Evolutionary conservation across 2,797 vertebrate species (phyloP), one percentile per base, ranked within the genome.

Genomic region (Hephaestus fuliginosus): DNA sequence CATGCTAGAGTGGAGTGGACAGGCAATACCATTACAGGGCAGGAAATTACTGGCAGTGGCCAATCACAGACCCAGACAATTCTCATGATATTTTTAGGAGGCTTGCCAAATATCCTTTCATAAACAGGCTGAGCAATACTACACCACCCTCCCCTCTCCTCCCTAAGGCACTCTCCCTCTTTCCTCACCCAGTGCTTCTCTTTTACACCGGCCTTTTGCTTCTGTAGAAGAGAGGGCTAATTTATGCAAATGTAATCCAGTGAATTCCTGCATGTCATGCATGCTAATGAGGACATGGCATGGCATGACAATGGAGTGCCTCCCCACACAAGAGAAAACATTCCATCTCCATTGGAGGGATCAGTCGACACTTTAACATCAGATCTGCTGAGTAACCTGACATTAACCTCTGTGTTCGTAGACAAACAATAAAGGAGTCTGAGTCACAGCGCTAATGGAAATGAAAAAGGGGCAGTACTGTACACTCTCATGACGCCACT

Each of bases 11-110:
- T 95, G 92, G 92, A 91, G 93, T 28, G 64, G 69, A 78, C 56
- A 95, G 95, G 91, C 88, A 87, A 95, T 96, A 94, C 94, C 93
- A 95, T 96, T 96, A 96, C 95, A 92, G 95, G 88, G 93, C 94
- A 97, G 95, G 95, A 97, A 96, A 96, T 92, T 90, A 95, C 89
- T 96, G 86, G 93, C 95, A 75, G 94, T 88, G 95, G 95, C 94
- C 95, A 94, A 95, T 95, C 95, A 94, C 92, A 95, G 92, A 95
- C 92, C 91, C 86, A 90, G 92, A 95, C 93, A 86, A 86, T 84
- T 88, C 74, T 46, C 80, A 86, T 77, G 83, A 69, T 77, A 70
- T 51, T 80, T 84, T 84, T 41, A 83, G 86, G 91, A 91, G 89
- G 44, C 13, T 88, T 81, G 86, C 86, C 90, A 93, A 90, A 87